phyloP scores from a whole-genome alignment of 2,888 invertebrate genomes.

The Lamellibrachia satsuma region DNA sequence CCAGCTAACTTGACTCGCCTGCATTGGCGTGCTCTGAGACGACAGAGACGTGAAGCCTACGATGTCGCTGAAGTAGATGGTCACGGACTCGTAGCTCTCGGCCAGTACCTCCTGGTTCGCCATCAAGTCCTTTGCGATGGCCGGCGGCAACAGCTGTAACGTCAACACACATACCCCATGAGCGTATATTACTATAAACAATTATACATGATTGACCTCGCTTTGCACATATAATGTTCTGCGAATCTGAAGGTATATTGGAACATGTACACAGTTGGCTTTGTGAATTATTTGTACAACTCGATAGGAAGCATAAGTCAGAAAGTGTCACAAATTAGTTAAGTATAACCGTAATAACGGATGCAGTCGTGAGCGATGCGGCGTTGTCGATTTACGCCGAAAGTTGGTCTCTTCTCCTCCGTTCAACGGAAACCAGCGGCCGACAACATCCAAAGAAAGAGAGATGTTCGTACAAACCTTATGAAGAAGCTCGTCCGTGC shows the following conservation, averaged over 20 bases:
- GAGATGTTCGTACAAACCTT: neutral
- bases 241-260: too few relatives aligned
- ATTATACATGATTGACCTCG: neutral
- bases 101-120: constrained; percentile 14
- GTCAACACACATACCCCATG: neutral
- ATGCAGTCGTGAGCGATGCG: too few relatives aligned
- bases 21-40: constrained; percentile 19
- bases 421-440: neutral
- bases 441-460: neutral
- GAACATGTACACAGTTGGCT: too few relatives aligned
- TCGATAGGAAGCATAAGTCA: too few relatives aligned
- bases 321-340: too few relatives aligned
- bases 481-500: constrained; percentile 20
- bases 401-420: neutral
- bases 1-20: neutral
- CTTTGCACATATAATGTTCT: neutral
- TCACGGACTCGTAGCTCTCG: constrained; percentile 26
- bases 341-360: too few relatives aligned
- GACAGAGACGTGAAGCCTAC: constrained; percentile 26
- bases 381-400: neutral
- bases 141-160: constrained; percentile 26
- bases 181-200: neutral
- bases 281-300: too few relatives aligned
- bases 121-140: constrained; percentile 22
- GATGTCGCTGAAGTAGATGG: constrained; percentile 25